Evolutionary conservation across 1,140 invertebrate species (phyloP).

Genomic region (Brachionus plicatilis): DNA sequence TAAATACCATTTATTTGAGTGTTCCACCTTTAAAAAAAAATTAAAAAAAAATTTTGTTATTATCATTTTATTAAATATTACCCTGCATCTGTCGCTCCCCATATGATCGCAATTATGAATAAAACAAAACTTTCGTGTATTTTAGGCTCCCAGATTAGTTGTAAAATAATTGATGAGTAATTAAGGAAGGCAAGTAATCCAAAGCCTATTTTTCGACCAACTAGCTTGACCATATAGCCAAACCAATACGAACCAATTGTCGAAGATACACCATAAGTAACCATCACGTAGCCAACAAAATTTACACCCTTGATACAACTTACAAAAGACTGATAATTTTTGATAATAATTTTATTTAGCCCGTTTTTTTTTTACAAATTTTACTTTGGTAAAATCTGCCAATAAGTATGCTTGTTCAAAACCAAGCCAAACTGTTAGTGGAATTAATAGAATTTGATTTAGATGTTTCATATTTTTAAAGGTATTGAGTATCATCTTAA

Average conservation of each 20-base stretch:
- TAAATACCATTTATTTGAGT: slow-evolving; percentile 81
- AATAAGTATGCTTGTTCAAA: slow-evolving; percentile 93
- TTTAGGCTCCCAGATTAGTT: slow-evolving; percentile 47
- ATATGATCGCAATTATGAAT: not conserved
- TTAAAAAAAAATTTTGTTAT: not conserved
- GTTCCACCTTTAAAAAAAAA: slow-evolving; percentile 64
- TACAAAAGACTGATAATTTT: slow-evolving; percentile 40
- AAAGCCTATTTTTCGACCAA: slow-evolving; percentile 78
- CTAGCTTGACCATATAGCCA: slow-evolving; percentile 82
- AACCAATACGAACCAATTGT: slow-evolving; percentile 81
- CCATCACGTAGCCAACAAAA: slow-evolving; percentile 87
- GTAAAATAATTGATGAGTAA: slow-evolving; percentile 42
- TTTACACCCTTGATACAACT: slow-evolving; percentile 64
- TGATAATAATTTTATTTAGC: slow-evolving; percentile 32
- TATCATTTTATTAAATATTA: not conserved
- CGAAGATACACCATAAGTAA: slow-evolving; percentile 84
- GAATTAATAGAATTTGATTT: slow-evolving; percentile 78
- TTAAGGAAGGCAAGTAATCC: slow-evolving; percentile 61
- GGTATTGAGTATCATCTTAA: not conserved
- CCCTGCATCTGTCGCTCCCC: not conserved
- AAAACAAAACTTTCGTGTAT: not conserved
- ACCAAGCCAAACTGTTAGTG: slow-evolving; percentile 89
- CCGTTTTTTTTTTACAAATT: not conserved
- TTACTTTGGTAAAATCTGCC: slow-evolving; percentile 80
- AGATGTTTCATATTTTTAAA: slow-evolving; percentile 67